Base-by-base conservation (phyloP, 2,888 invertebrate genomes). In the Dasysyrphus tricinctus region DNA sequence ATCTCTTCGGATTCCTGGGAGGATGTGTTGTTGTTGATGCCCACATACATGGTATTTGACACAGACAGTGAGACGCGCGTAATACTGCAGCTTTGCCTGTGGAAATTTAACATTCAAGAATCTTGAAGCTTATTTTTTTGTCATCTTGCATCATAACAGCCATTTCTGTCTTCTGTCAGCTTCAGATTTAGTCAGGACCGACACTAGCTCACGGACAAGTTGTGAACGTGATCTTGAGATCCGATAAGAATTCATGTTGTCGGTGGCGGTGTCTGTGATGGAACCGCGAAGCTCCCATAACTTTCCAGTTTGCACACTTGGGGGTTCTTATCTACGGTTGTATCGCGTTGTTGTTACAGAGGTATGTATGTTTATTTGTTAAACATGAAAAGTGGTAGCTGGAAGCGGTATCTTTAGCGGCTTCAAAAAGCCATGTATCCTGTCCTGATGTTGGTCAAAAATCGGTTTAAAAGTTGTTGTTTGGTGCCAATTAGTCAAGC, bases 311-410 rank as follows among this genome's bases (percentile, higher is more conserved):
- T 70, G 47, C 70, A 42, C 69, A 54, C 49, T 67, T 67, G 51
- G 24, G 37, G 74, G 42, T 70, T 74, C 59, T 86, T 78, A 86
- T 86, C 82, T 86, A 67, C 47, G 63, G 82, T 82, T 86, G 81
- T 86, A 86, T 86, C 86, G 44, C 51, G 54, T 61, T 57, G 78
- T 70, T 70, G 78, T 86, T 82, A 78, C 75, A 70, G 70, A 57
- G 74, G 65, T 61, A 75, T 24, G 24, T 24, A 24, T 67, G 61
- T 86, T 82, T 82, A 79, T 86, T 86, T 79, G 65, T 81, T 82
- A 67, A 82, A 86, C 81, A 86, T 72, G 81, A 79, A 82, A 78
- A 78, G 67, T 75, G 79, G 78, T 75, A 86, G 78, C 86, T 82
- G 79, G 24, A 51, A 72, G 86, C 78, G 78, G 70, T 57, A 65